Base-by-base conservation (phyloP, 2,888 invertebrate species). In the Odontocolon sp. region DNA sequence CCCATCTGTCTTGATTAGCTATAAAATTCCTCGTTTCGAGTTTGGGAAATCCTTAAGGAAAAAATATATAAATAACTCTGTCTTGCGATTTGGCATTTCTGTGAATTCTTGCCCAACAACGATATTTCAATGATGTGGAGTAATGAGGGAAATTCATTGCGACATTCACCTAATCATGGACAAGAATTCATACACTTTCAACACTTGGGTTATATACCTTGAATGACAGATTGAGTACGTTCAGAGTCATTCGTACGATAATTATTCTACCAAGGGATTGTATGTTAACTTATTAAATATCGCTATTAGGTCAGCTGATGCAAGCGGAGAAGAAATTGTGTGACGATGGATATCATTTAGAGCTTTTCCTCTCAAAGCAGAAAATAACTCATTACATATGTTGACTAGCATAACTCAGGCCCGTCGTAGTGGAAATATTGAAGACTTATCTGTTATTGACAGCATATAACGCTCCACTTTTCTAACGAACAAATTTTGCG, bases 261-360 rank as follows among this genome's bases (percentile, higher is more conserved):
- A 56, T 71, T 28, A 28, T 59, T 59, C 18, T 11, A 6, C 28
- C 18, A 1, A 18, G n/a, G 40, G 8, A 1, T 31, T 5, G 8
- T 16, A 54, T 6, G 21, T 26, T 23, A 40, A 33, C 9, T 28
- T n/a, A 40, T 16, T 33, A 4, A 31, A 36, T 63, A 33, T 16
- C 33, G 36, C 36, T 36, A 36, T 33, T 14, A 18, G 36, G 36
- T 47, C 63, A 8, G 63, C 33, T 63, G 63, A 63, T 11, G 63
- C 23, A 50, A 63, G 26, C 36, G 3, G 21, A 9, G 1, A 5
- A 14, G 2, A 14, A 26, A 63, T 63, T 63, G 47, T 9, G 26
- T 14, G 36, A 63, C 26, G 23, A 33, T 36, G 2, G 2, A 2
- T 8, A 8, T 36, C n/a, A 9, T 36, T 36, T 36, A 36, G n/a